Percentiles rank a stretch among this genome's conserved stretches.
Evolutionary conservation across 2,888 invertebrate species (phyloP).

Genomic region (Drosophila colorata): DNA sequence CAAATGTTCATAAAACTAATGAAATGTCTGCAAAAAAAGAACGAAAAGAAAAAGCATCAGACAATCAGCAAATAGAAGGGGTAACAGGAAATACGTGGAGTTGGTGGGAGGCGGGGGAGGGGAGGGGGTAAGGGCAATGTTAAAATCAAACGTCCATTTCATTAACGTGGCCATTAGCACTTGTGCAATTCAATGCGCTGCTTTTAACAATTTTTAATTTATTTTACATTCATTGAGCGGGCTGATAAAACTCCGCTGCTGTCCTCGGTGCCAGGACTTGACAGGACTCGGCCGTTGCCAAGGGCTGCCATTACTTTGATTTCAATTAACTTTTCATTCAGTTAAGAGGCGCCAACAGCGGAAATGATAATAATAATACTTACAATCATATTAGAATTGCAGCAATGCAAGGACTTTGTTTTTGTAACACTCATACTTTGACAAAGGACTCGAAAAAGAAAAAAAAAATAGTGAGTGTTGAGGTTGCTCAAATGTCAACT

Average conservation of each 20-base stretch:
- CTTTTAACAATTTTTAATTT: conserved; percentile 76
- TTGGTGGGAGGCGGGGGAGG: no score
- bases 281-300: conserved; percentile 23
- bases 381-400: conserved; percentile 66
- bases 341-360: conserved; percentile 44
- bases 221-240: conserved; percentile 74
- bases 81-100: not conserved
- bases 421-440: conserved; percentile 5
- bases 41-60: not conserved
- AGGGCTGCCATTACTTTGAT: conserved; percentile 75
- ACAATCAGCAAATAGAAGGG: not conserved
- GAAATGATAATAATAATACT: conserved; percentile 72
- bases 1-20: conserved; percentile 65
- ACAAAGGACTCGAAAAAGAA: conserved; percentile 2
- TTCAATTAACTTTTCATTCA: conserved; percentile 80
- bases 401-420: conserved; percentile 38
- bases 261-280: conserved; percentile 16
- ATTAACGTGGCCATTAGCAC: conserved; percentile 77
- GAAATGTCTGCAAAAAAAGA: conserved; percentile 38
- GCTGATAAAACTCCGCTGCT: conserved; percentile 56
- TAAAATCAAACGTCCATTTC: conserved; percentile 60
- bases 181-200: conserved; percentile 71
- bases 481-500: no score
- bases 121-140: no score
- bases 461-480: not conserved